phyloP scores from a whole-genome alignment of 2,888 invertebrate species.

The Petrophora chlorosata region DNA sequence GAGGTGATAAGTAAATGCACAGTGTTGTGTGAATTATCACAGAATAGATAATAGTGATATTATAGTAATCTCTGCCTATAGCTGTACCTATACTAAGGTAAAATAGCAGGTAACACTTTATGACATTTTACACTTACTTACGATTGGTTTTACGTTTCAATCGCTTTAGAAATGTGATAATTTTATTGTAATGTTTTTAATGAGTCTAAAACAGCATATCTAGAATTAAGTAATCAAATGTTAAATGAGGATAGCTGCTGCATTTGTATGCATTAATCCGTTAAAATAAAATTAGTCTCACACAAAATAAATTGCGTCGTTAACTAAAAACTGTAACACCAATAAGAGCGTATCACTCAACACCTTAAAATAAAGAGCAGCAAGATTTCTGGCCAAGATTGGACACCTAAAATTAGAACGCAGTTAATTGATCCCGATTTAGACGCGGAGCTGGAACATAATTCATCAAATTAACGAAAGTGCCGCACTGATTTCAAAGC shows the following conservation, averaged over 20 bases:
- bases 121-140: no score
- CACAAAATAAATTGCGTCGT: conserved; percentile 19
- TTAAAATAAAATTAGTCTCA: conserved; percentile 13
- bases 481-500: conserved; percentile 44
- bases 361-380: conserved; percentile 42
- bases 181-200: no score
- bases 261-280: not conserved
- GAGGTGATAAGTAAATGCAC: no score
- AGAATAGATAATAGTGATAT: no score
- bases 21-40: no score
- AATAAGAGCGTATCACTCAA: conserved; percentile 52
- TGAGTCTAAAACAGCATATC: no score
- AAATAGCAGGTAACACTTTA: no score
- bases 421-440: conserved; percentile 59
- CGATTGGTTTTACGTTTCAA: no score
- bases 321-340: conserved; percentile 25
- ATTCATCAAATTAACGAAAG: conserved; percentile 58
- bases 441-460: conserved; percentile 44
- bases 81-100: no score
- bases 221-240: no score
- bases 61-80: no score
- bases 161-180: no score
- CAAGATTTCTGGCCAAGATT: conserved; percentile 44
- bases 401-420: conserved; percentile 53
- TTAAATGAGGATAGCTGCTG: not conserved